Percentiles rank a stretch among this genome's conserved stretches.
These are phyloP conservation scores for Phengaris arion DNA, from an alignment of 2,888 invertebrate genomes.

Conservation along the genomic window DNA sequence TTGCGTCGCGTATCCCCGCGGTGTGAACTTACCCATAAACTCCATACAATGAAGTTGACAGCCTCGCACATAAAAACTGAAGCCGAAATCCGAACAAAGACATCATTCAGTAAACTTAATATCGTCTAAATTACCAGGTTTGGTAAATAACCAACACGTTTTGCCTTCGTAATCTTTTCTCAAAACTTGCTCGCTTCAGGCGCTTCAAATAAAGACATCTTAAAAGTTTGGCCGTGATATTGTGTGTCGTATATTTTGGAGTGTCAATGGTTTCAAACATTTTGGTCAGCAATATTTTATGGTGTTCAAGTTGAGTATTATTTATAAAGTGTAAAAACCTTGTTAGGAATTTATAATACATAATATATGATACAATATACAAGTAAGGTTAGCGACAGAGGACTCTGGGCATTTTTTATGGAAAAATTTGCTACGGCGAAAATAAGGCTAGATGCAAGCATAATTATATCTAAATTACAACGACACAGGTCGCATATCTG, in stretches of 20 bases:
- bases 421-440: too few species aligned
- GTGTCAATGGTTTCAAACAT: not conserved
- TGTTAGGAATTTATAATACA: too few species aligned
- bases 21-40: not conserved
- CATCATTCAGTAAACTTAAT: slow-evolving; percentile 71
- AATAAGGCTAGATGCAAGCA: too few species aligned
- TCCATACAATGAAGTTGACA: not conserved
- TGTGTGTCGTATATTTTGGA: not conserved
- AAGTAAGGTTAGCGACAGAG: too few species aligned
- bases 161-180: slow-evolving; percentile 35
- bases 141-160: slow-evolving; percentile 53
- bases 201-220: slow-evolving; percentile 26
- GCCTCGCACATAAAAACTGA: slow-evolving; percentile 4
- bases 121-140: slow-evolving; percentile 70
- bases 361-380: too few species aligned
- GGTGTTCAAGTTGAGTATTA: not conserved
- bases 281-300: not conserved
- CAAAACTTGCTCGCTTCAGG: slow-evolving; percentile 30
- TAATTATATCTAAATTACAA: too few species aligned
- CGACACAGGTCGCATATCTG: too few species aligned
- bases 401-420: too few species aligned
- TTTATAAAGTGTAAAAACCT: not conserved
- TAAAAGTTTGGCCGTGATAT: not conserved
- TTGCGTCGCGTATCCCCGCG: too few species aligned
- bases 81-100: slow-evolving; percentile 66